Evolutionary conservation across 2,888 invertebrate species (phyloP), one percentile per base, ranked within the genome.

Genomic region (Drosophila macrospina): DNA sequence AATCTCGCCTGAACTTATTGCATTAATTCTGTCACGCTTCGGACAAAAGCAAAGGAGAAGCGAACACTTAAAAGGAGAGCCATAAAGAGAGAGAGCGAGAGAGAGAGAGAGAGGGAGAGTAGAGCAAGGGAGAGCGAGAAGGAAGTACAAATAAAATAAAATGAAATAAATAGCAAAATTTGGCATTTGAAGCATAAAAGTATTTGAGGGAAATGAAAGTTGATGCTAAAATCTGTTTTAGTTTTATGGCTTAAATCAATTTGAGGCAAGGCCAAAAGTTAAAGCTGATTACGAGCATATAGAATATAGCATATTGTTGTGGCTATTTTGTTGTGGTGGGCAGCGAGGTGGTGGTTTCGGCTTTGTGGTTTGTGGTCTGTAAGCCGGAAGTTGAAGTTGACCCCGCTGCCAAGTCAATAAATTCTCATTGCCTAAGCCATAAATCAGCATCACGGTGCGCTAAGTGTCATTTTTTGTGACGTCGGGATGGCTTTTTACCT

Each of bases 391-490:
- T 64, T 71, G 65, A 48, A 73, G 71, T 67, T 82, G 88, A 84
- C 83, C 88, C 86, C 71, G 76, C 71, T 78, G 88, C 69, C 87
- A 86, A 85, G 85, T 88, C 85, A 85, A 85, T 85, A 85, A 85
- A 85, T 85, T 88, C 88, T 85, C 88, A 86, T 85, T 88, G 88
- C 73, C 86, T 86, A 72, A 84, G 81, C 88, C 87, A 85, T 85
- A 85, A 85, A 85, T 85, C 88, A 85, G 88, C 88, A 88, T 85
- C 88, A 85, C 45, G 80, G 84, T 56, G 76, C 88, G 88, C 85
- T 86, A 85, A 85, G 87, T 85, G 85, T 88, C 85, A 85, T 85
- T 85, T 88, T 85, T 81, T 85, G 88, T 88, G 85, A 88, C 77
- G 69, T 78, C 69, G 56, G 63, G 83, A 79, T 85, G 79, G 83